These are phyloP conservation scores for Pelagia noctiluca DNA, from an alignment of 30 jellyfish, hydroid and myxozoan genomes.

Conservation along the genomic window DNA sequence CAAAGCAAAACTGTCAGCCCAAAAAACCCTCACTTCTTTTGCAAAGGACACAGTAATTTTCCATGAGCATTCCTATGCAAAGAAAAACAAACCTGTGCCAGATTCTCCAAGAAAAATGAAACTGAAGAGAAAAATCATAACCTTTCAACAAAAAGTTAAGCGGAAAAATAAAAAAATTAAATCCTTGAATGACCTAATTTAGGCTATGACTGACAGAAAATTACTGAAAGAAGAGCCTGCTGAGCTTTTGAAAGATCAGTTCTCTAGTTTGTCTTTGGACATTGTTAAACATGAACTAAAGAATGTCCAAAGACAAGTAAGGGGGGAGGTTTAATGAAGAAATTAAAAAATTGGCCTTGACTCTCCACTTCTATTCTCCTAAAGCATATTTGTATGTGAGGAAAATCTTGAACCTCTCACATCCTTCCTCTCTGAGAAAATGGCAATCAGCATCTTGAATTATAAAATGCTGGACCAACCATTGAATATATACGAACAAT, in stretches of 20 bases:
- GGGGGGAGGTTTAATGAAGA: conserved; percentile 19
- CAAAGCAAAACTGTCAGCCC: no score
- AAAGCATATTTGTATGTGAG: background rate
- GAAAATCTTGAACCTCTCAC: background rate
- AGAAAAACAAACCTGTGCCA: no score
- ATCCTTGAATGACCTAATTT: no score
- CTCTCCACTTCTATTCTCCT: conserved; percentile 10
- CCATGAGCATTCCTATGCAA: no score
- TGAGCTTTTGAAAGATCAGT: conserved; percentile 16
- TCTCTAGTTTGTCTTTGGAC: background rate
- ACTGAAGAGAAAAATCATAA: no score
- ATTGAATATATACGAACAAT: background rate
- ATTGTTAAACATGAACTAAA: background rate
- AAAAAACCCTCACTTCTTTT: no score
- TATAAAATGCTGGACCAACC: background rate
- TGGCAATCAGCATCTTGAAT: conserved; percentile 32
- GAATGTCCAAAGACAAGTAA: background rate
- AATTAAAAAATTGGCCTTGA: conserved; percentile 7
- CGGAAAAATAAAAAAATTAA: no score
- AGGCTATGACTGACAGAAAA: no score
- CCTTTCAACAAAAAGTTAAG: no score
- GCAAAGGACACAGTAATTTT: no score
- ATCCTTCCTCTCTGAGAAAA: conserved; percentile 21
- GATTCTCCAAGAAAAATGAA: no score
- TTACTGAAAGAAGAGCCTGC: no score